Conservation (phyloP, 2,888 invertebrate genomes). For the Hoplodrina blanda region DNA sequence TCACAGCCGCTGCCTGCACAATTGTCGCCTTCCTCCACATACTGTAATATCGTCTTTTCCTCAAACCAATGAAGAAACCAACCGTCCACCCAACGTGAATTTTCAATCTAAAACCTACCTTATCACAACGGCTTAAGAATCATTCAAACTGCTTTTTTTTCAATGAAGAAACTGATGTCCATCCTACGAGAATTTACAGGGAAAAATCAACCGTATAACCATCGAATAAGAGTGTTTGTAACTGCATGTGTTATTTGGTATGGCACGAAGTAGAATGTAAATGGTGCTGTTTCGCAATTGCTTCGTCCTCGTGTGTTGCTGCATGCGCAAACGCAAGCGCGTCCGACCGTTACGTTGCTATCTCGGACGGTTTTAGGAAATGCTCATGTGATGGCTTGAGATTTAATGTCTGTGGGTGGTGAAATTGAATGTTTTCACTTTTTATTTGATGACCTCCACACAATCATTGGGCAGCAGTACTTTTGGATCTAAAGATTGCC, state of each 20-base stretch:
- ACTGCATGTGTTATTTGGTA: constrained; percentile 24
- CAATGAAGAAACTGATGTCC: constrained; percentile 42
- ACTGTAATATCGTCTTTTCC: constrained; percentile 53
- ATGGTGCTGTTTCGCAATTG: constrained; percentile 62
- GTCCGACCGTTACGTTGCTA: constrained; percentile 70
- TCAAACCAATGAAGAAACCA: constrained; percentile 50
- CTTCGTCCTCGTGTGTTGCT: constrained; percentile 68
- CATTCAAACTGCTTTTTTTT: constrained; percentile 27
- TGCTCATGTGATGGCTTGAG: constrained; percentile 35
- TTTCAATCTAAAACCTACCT: constrained; percentile 30
- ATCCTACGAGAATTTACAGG: constrained; percentile 8
- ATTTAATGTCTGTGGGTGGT: constrained; percentile 11
- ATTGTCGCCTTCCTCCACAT: constrained; percentile 61
- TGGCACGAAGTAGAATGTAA: constrained; percentile 62
- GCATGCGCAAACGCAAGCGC: constrained; percentile 56
- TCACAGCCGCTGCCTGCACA: constrained; percentile 45
- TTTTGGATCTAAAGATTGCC: not conserved
- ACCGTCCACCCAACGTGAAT: constrained; percentile 22
- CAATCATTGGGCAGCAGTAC: not conserved
- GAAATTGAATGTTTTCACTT: constrained; percentile 9
- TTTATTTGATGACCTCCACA: not conserved
- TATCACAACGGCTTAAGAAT: constrained; percentile 24
- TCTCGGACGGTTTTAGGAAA: constrained; percentile 62
- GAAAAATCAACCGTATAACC: constrained; percentile 27
- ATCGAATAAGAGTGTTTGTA: constrained; percentile 1